These are phyloP conservation scores for Cyanistes caeruleus DNA, from an alignment of 2,113 vertebrate species.

Conservation along the genomic window DNA sequence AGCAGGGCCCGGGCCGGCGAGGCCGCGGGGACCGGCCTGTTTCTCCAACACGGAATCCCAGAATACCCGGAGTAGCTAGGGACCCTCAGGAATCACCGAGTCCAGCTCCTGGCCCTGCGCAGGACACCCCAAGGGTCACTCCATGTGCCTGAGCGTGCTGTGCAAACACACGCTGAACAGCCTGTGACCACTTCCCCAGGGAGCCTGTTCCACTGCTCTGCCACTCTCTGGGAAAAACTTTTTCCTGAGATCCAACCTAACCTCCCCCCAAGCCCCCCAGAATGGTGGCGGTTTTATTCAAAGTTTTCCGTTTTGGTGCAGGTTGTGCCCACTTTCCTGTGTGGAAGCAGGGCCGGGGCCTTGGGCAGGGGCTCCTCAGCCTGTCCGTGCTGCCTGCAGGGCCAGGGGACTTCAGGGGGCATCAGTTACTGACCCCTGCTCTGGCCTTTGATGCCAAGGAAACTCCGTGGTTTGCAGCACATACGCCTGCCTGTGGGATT, in stretches of 20 bases:
- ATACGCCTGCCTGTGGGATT: fast-evolving
- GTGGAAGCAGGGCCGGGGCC: neutral
- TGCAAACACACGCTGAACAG: fast-evolving
- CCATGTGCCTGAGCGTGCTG: fast-evolving
- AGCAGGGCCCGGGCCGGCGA: neutral
- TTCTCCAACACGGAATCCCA: fast-evolving
- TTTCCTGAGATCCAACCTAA: neutral
- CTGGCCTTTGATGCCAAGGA: neutral
- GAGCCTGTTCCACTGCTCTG: neutral
- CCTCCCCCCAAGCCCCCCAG: neutral
- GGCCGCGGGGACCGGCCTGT: neutral
- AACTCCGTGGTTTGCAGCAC: fast-evolving
- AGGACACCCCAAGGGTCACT: neutral
- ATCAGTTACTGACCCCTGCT: fast-evolving
- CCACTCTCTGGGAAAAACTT: neutral
- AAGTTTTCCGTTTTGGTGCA: neutral
- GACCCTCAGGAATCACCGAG: neutral
- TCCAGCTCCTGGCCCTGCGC: too few species aligned
- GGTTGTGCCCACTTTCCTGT: neutral
- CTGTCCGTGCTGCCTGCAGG: neutral
- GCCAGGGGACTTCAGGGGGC: fast-evolving
- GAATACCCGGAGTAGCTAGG: neutral
- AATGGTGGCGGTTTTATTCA: neutral
- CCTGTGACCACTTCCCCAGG: neutral
- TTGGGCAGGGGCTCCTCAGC: neutral